Conservation (phyloP, 2,113 vertebrate genomes). For the Malurus melanocephalus region DNA sequence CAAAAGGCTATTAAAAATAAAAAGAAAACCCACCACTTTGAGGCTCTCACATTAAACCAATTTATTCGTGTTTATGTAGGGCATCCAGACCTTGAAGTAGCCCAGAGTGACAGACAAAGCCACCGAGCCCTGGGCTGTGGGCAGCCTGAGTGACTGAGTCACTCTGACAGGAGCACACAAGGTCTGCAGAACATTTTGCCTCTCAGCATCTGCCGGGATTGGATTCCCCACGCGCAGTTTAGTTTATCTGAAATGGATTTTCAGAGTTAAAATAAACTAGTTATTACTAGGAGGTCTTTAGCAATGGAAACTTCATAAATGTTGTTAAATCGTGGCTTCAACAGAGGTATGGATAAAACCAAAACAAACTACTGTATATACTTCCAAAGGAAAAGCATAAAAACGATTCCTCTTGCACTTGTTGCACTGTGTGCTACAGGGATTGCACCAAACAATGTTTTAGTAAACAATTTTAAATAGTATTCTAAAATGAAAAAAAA, state of each 20-base stretch:
- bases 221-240: rapidly evolving
- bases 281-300: not conserved
- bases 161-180: not conserved
- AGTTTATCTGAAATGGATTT: not conserved
- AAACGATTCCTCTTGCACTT: not conserved
- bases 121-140: not conserved
- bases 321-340: not conserved
- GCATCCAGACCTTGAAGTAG: not conserved
- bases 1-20: not conserved
- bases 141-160: not conserved
- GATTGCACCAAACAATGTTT: not conserved
- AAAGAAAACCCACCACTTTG: not conserved
- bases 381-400: not conserved
- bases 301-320: not conserved
- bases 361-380: not conserved
- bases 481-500: not conserved
- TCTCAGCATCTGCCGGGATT: not conserved
- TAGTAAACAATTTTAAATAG: not conserved
- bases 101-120: not conserved
- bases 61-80: not conserved
- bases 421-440: not conserved
- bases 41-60: not conserved
- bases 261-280: not conserved
- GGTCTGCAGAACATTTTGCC: not conserved
- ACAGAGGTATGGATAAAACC: not conserved